These are phyloP conservation scores for Ageneiosus marmoratus DNA, from an alignment of 2,113 vertebrate species.

Conservation along the genomic window DNA sequence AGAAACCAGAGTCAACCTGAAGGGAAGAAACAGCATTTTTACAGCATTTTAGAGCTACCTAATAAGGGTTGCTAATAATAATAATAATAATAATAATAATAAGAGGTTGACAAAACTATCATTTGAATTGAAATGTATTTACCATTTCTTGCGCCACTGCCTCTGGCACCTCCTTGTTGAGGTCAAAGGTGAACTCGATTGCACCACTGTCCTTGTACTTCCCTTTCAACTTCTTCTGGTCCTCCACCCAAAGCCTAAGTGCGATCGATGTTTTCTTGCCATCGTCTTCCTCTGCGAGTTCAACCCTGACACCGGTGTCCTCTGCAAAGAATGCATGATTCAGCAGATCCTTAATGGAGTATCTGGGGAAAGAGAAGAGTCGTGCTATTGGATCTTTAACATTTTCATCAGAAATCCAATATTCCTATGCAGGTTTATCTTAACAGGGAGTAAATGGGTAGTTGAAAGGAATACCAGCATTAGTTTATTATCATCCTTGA, in stretches of 20 bases:
- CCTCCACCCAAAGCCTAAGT: conserved; percentile 96
- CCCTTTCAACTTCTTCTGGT: conserved; percentile 96
- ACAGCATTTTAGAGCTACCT: background rate
- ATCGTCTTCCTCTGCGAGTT: conserved; percentile 96
- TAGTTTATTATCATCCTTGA: background rate
- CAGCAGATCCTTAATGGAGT: conserved; percentile 95
- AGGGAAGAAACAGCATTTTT: background rate
- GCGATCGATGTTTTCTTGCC: conserved; percentile 91
- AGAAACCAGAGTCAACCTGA: conserved; percentile 96
- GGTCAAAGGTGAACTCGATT: conserved; percentile 95
- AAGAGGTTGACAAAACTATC: background rate
- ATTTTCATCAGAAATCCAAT: conserved; percentile 1
- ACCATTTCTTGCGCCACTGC: conserved; percentile 99
- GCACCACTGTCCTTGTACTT: conserved; percentile 97
- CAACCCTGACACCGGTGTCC: conserved; percentile 96
- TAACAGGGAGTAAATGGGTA: background rate
- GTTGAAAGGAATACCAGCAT: background rate
- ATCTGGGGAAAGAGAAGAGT: conserved; percentile 73
- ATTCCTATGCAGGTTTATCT: background rate
- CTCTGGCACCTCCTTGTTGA: conserved; percentile 91
- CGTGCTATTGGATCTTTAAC: conserved; percentile 9
- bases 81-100: background rate
- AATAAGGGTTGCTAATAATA: background rate
- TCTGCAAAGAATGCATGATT: conserved; percentile 98
- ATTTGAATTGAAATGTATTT: conserved; percentile 46